These are phyloP conservation scores for Thrips palmi DNA, from an alignment of 1,140 invertebrate species.

Conservation along the genomic window DNA sequence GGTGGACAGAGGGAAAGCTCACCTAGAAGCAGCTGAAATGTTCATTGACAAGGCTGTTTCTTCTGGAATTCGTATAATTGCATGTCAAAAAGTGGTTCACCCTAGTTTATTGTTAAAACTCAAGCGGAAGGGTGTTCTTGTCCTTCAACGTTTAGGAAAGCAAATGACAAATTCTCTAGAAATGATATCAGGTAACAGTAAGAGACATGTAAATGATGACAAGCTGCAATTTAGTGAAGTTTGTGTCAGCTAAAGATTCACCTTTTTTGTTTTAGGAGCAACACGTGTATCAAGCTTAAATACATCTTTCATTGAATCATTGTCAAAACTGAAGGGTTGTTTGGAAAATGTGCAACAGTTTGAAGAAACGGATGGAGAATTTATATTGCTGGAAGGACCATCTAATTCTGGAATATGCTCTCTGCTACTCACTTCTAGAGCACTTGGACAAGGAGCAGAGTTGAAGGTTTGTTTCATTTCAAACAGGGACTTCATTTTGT, in stretches of 20 bases:
- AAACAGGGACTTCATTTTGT: neutral
- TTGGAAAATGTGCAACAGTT: neutral
- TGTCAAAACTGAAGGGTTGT: constrained; percentile 5
- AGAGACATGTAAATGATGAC: neutral
- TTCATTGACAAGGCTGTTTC: neutral
- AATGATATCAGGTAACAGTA: neutral
- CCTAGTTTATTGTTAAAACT: constrained; percentile 5
- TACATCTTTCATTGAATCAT: neutral
- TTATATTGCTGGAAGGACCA: neutral
- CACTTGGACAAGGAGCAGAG: neutral
- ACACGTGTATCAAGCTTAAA: no score
- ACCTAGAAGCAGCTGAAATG: no score
- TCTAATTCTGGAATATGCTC: neutral
- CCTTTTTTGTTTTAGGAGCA: constrained; percentile 1
- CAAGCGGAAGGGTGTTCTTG: constrained; percentile 4
- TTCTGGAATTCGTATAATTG: constrained; percentile 4
- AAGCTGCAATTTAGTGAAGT: constrained; percentile 1
- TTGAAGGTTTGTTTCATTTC: constrained; percentile 1
- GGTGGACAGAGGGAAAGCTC: no score
- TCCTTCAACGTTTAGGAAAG: constrained; percentile 9
- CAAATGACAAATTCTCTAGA: constrained; percentile 5
- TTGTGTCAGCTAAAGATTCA: neutral
- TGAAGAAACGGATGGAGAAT: neutral
- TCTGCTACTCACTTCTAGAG: neutral
- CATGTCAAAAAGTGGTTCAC: constrained; percentile 10